Evolutionary conservation across 2,797 vertebrate species (phyloP), one percentile per base, ranked within the genome.

Genomic region (Vultur gryphus): DNA sequence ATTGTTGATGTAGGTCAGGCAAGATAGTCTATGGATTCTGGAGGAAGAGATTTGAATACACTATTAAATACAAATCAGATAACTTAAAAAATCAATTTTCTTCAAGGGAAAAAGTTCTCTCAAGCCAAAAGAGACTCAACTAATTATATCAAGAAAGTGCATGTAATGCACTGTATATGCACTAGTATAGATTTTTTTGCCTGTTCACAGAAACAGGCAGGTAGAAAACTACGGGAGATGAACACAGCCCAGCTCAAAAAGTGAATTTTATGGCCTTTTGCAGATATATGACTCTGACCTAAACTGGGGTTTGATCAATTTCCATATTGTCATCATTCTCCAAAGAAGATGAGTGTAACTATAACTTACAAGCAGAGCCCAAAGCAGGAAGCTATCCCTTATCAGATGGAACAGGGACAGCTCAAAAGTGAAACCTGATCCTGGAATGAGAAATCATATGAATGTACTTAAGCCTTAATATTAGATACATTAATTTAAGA

Each of bases 41-140:
- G 84, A 91, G 89, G 93, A 96, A 95, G 81, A 95, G 65, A 97
- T 97, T 95, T 97, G 95, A 97, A 97, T 97, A 97, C 75, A 94
- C 78, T 97, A 94, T 95, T 97, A 97, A 96, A 97, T 96, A 97
- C 90, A 97, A 97, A 97, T 97, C 96, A 97, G 95, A 97, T 97
- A 97, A 97, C 96, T 97, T 94, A 92, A 97, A 97, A 97, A 97
- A 97, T 97, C 97, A 96, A 97, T 97, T 97, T 96, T 96, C 80
- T 96, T 96, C 97, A 96, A 97, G 90, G 87, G 76, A 96, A 94
- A 93, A 96, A 89, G 48, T 96, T 97, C 76, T 97, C 92, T 94
- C 86, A 94, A 96, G 93, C 79, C 95, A 96, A 89, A 97, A 95
- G 93, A 97, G 89, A 93, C 89, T 95, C 87, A 94, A 95, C 94